Conservation (phyloP, 2,797 vertebrate genomes). For the Melanotaenia parkinsoni region DNA sequence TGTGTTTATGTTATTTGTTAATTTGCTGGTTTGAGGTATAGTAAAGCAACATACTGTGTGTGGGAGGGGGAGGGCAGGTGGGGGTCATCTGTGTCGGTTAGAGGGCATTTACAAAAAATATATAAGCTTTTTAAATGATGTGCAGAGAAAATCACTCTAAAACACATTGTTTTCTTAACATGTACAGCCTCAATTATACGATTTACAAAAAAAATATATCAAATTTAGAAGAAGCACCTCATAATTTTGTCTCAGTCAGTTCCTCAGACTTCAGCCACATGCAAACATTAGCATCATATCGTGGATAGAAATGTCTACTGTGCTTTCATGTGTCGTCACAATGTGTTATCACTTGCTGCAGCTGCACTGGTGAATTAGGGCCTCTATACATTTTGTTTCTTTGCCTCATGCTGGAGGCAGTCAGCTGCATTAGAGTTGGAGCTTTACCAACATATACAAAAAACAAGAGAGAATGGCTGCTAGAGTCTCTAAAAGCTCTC, state of each 20-base stretch:
- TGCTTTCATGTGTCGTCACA: background rate
- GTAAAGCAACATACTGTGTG: no score
- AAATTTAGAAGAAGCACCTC: background rate
- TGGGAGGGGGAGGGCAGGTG: no score
- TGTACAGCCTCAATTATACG: background rate
- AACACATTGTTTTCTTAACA: background rate
- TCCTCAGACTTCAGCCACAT: background rate
- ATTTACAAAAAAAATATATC: background rate
- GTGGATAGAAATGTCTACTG: background rate
- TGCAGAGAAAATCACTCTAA: background rate
- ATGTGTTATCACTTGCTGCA: conserved; percentile 54
- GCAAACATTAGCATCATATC: background rate
- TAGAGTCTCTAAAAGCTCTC: conserved; percentile 60
- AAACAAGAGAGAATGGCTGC: conserved; percentile 23
- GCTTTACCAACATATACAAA: conserved; percentile 45
- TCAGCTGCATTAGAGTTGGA: conserved; percentile 58
- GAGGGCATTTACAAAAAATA: no score
- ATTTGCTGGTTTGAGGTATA: no score
- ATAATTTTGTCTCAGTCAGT: no score
- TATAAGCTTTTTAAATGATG: background rate
- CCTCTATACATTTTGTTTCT: conserved; percentile 40
- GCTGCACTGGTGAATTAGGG: conserved; percentile 48
- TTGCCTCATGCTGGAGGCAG: conserved; percentile 52
- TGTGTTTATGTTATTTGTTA: no score
- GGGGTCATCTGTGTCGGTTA: no score